phyloP scores from a whole-genome alignment of 1,140 invertebrate species.

The Daktulosphaira vitifoliae region DNA sequence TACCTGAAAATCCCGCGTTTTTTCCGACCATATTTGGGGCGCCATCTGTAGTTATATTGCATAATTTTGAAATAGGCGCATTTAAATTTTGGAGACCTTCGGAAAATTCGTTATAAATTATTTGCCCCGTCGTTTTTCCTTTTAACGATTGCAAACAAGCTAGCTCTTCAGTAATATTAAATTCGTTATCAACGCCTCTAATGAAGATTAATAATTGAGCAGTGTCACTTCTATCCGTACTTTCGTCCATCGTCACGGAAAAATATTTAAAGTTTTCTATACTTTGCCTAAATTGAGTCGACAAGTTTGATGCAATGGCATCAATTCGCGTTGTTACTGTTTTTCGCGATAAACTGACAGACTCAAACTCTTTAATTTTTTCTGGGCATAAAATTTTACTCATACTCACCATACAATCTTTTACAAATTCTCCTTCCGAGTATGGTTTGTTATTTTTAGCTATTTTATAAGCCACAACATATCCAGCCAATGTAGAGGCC shows the following conservation, averaged over 20 bases:
- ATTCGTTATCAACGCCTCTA: neutral
- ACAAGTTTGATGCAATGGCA: neutral
- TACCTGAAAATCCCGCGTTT: neutral
- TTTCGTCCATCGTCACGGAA: neutral
- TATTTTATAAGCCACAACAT: neutral
- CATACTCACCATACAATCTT: neutral
- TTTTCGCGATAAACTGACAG: constrained; percentile 2
- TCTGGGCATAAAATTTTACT: neutral
- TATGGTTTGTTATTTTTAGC: neutral
- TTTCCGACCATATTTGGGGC: neutral
- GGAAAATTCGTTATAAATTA: constrained; percentile 1
- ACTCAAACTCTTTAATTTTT: neutral
- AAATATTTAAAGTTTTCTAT: neutral
- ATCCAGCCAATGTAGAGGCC: neutral
- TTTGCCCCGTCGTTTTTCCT: neutral
- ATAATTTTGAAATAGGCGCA: neutral
- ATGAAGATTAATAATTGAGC: neutral
- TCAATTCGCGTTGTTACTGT: neutral
- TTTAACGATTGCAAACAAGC: neutral
- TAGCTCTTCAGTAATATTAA: neutral
- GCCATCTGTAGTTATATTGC: neutral
- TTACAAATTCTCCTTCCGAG: neutral
- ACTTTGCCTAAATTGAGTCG: neutral
- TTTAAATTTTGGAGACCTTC: neutral
- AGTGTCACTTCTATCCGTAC: neutral